Evolutionary conservation across 1,140 invertebrate genomes (phyloP).

Genomic region (Bombus pyrosoma): DNA sequence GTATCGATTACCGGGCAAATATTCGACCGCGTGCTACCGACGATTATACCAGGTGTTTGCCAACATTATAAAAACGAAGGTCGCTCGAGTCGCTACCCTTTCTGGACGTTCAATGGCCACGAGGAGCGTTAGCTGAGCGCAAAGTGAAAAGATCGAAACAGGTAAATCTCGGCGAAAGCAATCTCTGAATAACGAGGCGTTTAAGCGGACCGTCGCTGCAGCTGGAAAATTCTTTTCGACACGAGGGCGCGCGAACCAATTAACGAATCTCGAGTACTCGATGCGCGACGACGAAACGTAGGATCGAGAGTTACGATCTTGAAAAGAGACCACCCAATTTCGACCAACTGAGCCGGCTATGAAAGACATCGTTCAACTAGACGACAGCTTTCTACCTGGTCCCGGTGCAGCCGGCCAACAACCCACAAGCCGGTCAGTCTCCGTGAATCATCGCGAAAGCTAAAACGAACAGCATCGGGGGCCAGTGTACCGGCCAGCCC

Average conservation of each 20-base stretch:
- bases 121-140: not conserved
- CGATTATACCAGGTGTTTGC: not conserved
- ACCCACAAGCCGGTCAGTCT: not conserved
- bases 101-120: not conserved
- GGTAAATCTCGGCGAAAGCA: too few relatives aligned
- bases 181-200: not conserved
- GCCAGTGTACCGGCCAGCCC: not conserved
- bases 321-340: constrained; percentile 7
- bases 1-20: not conserved
- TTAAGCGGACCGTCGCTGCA: not conserved
- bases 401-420: not conserved
- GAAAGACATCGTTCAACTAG: constrained; percentile 18
- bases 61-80: not conserved
- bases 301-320: not conserved
- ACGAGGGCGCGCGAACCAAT: not conserved
- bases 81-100: not conserved
- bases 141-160: not conserved
- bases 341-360: not conserved
- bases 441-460: constrained; percentile 24
- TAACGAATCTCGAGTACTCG: not conserved
- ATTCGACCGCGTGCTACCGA: not conserved
- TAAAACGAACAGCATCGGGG: not conserved
- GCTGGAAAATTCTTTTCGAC: not conserved
- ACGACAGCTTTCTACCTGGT: not conserved
- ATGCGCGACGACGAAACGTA: too few relatives aligned